Evolutionary conservation across 2,888 invertebrate genomes (phyloP).

Genomic region (Azorinus chamasolen): DNA sequence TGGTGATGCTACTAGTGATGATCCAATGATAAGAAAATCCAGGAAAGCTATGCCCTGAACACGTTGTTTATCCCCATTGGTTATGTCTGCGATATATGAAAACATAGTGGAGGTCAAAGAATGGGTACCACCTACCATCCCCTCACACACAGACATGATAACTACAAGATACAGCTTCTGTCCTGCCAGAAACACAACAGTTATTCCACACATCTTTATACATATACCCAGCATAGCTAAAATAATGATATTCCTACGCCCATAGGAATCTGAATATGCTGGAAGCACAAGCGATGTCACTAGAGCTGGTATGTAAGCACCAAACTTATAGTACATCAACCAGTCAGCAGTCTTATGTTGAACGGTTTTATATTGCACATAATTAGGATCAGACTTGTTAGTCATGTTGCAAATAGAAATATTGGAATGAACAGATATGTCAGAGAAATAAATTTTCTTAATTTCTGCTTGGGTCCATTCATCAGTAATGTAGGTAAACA

Average conservation of each 20-base stretch:
- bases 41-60: slow-evolving; percentile 33
- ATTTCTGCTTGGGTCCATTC: slow-evolving; percentile 51
- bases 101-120: slow-evolving; percentile 16
- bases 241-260: slow-evolving; percentile 47
- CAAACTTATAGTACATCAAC: slow-evolving; percentile 34
- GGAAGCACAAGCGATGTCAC: slow-evolving; percentile 31
- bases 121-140: slow-evolving; percentile 27
- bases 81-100: slow-evolving; percentile 54
- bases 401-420: slow-evolving; percentile 11
- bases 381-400: slow-evolving; percentile 12
- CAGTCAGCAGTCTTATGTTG: slow-evolving; percentile 24
- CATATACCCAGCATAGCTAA: slow-evolving; percentile 30
- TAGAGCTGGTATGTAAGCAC: slow-evolving; percentile 23
- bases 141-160: slow-evolving; percentile 20
- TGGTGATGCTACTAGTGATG: slow-evolving; percentile 19
- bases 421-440: slow-evolving; percentile 11
- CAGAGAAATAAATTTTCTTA: slow-evolving; percentile 13
- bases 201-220: background rate
- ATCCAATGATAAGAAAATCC: slow-evolving; percentile 19
- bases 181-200: slow-evolving; percentile 22
- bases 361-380: slow-evolving; percentile 3
- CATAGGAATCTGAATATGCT: slow-evolving; percentile 44
- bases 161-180: slow-evolving; percentile 14
- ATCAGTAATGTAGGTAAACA: slow-evolving; percentile 30
- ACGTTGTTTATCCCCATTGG: slow-evolving; percentile 26